Conservation (phyloP, 1,140 invertebrate species). For the Telenomus remus region DNA sequence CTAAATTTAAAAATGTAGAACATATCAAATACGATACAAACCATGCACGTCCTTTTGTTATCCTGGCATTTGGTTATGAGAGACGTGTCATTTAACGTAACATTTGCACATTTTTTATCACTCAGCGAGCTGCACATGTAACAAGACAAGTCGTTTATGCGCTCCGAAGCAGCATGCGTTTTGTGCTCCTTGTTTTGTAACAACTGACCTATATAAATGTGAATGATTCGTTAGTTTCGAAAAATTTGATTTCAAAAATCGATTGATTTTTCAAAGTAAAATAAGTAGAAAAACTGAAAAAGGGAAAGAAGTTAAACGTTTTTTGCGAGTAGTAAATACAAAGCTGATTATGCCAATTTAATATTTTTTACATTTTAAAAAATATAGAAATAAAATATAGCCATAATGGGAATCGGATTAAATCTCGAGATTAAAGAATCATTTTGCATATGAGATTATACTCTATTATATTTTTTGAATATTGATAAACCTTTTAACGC, state of each 20-base stretch:
- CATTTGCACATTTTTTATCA: slow-evolving; percentile 81
- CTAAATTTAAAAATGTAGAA: too few species aligned
- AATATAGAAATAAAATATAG: too few species aligned
- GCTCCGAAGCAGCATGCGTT: slow-evolving; percentile 84
- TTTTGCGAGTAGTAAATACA: too few species aligned
- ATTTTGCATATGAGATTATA: too few species aligned
- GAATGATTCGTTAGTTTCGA: neutral
- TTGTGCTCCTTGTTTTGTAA: slow-evolving; percentile 79
- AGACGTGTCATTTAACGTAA: slow-evolving; percentile 77
- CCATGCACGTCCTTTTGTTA: slow-evolving; percentile 86
- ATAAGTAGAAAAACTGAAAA: neutral
- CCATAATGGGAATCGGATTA: too few species aligned
- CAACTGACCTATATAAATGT: slow-evolving; percentile 65
- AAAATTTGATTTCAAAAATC: too few species aligned
- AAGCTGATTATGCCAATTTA: too few species aligned
- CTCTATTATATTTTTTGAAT: too few species aligned
- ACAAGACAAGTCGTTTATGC: slow-evolving; percentile 85
- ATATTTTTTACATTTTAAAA: too few species aligned
- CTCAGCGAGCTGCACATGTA: slow-evolving; percentile 86
- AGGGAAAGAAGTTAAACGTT: too few species aligned
- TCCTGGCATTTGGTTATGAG: slow-evolving; percentile 84
- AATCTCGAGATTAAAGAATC: too few species aligned
- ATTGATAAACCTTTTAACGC: too few species aligned
- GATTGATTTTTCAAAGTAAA: neutral
- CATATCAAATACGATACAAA: slow-evolving; percentile 66